phyloP scores from a whole-genome alignment of 2,113 vertebrate species.

The Colius striatus region DNA sequence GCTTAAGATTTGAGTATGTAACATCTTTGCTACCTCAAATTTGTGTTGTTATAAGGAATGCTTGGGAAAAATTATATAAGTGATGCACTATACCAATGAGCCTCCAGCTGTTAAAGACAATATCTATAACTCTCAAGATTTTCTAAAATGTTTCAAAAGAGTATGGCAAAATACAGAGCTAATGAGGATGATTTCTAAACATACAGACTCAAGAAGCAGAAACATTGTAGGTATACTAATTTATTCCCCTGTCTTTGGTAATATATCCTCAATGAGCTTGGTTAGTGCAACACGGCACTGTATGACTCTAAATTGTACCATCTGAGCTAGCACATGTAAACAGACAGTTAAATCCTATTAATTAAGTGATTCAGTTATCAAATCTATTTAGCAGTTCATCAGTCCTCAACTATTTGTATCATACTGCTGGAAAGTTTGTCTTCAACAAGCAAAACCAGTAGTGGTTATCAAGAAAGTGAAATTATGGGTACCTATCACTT shows the following conservation, averaged over 20 bases:
- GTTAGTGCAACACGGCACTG: neutral
- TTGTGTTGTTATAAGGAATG: neutral
- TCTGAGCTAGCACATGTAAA: neutral
- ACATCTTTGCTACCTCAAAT: neutral
- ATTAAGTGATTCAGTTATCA: conserved; percentile 48
- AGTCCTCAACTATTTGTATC: conserved; percentile 37
- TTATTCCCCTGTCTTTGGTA: neutral
- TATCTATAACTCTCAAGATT: neutral
- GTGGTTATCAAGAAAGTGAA: conserved; percentile 34
- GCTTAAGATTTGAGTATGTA: neutral
- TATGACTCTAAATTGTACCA: neutral
- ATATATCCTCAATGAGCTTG: neutral
- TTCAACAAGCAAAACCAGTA: conserved; percentile 7
- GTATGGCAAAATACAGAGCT: neutral
- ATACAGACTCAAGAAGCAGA: neutral
- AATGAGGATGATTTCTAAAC: neutral
- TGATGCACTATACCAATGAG: neutral
- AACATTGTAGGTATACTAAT: neutral
- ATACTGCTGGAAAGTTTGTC: neutral
- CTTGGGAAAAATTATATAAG: neutral
- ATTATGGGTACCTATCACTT: neutral
- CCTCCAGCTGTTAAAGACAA: neutral
- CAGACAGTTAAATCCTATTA: neutral
- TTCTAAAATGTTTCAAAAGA: neutral
- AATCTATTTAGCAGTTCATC: conserved; percentile 36